These are phyloP conservation scores for Xiphydria camelus DNA, from an alignment of 2,888 invertebrate genomes.

Conservation along the genomic window DNA sequence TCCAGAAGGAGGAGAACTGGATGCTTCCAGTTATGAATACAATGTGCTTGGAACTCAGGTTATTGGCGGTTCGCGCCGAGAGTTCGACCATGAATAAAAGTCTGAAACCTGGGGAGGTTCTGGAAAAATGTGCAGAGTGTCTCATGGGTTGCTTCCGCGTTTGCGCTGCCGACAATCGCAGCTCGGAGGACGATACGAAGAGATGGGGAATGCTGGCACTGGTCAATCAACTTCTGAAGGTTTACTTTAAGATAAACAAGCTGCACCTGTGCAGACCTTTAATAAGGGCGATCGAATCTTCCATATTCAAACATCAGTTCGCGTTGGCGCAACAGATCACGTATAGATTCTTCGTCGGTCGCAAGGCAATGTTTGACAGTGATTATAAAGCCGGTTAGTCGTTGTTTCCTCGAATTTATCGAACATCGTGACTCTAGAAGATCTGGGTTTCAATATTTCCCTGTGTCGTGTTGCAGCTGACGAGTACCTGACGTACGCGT, in stretches of 20 bases:
- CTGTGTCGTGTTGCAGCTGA: constrained; percentile 68
- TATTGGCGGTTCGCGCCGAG: constrained; percentile 82
- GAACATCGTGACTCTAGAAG: not conserved
- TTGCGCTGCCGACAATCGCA: constrained; percentile 92
- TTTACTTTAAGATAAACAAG: constrained; percentile 93
- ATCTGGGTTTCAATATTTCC: constrained; percentile 1
- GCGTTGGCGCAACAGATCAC: constrained; percentile 93
- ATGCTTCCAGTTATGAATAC: constrained; percentile 90
- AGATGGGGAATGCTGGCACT: constrained; percentile 94
- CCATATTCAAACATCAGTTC: constrained; percentile 86
- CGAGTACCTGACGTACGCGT: constrained; percentile 89
- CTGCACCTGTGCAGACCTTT: constrained; percentile 90
- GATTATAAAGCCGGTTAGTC: constrained; percentile 78
- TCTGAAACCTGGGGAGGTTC: constrained; percentile 68
- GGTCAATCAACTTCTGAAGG: constrained; percentile 96
- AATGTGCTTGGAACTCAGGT: constrained; percentile 84
- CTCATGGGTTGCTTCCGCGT: constrained; percentile 92
- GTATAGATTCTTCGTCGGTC: constrained; percentile 94
- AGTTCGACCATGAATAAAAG: constrained; percentile 57
- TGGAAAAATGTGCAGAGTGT: constrained; percentile 93
- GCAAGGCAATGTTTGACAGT: constrained; percentile 98
- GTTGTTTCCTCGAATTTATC: constrained; percentile 1
- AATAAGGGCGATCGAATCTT: constrained; percentile 94
- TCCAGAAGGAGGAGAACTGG: constrained; percentile 96
- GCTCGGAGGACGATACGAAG: constrained; percentile 89